Conservation (phyloP, 1,140 invertebrate genomes). For the Aphaenogaster rudis region DNA sequence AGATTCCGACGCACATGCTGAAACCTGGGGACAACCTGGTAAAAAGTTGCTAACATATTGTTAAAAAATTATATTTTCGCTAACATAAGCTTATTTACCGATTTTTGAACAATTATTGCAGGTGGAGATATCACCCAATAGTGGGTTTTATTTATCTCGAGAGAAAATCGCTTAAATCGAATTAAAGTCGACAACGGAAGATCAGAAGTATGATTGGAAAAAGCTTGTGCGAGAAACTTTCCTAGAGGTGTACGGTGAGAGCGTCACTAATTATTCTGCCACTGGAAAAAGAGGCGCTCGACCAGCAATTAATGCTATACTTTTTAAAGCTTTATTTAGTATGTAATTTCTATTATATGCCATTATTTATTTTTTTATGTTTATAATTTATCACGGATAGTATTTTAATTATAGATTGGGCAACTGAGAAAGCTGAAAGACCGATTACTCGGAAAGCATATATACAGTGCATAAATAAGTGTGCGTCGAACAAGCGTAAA, state of each 20-base stretch:
- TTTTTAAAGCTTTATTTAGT: conserved; percentile 19
- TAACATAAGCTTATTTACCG: no score
- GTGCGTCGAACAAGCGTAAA: not conserved
- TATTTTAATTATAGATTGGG: conserved; percentile 8
- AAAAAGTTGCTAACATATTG: not conserved
- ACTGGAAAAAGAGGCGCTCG: not conserved
- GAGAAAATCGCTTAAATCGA: not conserved
- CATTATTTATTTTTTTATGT: not conserved
- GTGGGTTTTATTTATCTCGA: not conserved
- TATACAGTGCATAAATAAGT: conserved; percentile 9
- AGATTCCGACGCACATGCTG: not conserved
- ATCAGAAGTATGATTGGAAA: not conserved
- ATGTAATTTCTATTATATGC: not conserved
- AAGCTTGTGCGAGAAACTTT: not conserved
- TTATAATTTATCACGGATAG: not conserved
- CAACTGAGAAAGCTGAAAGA: not conserved
- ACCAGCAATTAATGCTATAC: conserved; percentile 1
- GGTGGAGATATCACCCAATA: no score
- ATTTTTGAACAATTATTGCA: no score
- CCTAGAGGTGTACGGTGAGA: not conserved
- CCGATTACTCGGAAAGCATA: conserved; percentile 13
- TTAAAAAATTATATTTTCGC: no score
- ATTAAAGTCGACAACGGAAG: not conserved
- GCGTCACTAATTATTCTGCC: not conserved
- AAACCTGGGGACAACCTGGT: not conserved